These are phyloP conservation scores for Nephrotoma guestfalica DNA, from an alignment of 2,888 invertebrate species.

Conservation along the genomic window DNA sequence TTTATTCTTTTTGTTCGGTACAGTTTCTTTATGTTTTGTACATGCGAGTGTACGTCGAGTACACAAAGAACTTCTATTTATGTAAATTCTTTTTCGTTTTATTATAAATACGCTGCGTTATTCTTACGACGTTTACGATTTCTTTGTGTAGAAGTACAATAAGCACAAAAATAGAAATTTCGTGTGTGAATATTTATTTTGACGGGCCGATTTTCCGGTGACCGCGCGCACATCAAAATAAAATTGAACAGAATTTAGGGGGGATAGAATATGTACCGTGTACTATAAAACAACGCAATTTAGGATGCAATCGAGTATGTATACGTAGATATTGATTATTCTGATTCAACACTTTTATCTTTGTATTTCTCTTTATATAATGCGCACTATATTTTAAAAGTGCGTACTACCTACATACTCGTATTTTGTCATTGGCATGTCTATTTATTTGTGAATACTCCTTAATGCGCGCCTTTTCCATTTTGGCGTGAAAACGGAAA, in stretches of 20 bases:
- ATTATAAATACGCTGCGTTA: not conserved
- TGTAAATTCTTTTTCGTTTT: not conserved
- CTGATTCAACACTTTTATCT: not conserved
- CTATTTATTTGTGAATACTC: not conserved
- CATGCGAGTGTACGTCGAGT: not conserved
- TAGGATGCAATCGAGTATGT: not conserved
- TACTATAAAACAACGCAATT: not conserved
- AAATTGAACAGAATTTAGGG: not conserved
- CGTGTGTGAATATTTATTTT: not conserved
- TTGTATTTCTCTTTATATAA: not conserved
- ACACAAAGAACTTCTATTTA: not conserved
- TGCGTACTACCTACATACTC: not conserved
- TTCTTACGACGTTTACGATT: not conserved
- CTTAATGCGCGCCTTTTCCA: not conserved
- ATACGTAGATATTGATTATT: not conserved
- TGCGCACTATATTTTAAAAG: not conserved
- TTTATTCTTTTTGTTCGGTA: not conserved
- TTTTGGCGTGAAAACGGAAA: not conserved
- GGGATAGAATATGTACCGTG: not conserved
- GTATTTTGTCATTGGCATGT: not conserved
- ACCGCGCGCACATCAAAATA: not conserved
- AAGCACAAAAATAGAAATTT: not conserved
- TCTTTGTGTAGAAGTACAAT: not conserved
- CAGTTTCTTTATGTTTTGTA: not conserved
- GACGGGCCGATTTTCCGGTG: not conserved